These are phyloP conservation scores for Zygogramma bicolorata DNA, from an alignment of 2,888 invertebrate species.

Conservation along the genomic window DNA sequence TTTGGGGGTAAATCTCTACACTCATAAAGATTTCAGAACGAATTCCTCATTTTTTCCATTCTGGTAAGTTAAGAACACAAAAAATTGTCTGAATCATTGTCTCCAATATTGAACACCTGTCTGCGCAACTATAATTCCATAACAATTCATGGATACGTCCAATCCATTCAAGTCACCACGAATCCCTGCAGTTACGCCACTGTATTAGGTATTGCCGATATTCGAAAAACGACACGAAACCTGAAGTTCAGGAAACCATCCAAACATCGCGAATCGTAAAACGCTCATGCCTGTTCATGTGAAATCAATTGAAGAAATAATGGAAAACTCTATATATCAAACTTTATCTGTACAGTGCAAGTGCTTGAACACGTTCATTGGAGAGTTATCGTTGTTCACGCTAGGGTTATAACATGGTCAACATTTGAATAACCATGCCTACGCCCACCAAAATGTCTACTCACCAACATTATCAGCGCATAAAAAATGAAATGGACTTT, in stretches of 20 bases:
- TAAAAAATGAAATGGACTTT: slow-evolving; percentile 16
- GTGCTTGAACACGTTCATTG: slow-evolving; percentile 47
- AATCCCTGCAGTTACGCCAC: background rate
- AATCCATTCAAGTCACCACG: too few relatives aligned
- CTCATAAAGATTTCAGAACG: too few relatives aligned
- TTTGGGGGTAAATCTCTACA: too few relatives aligned
- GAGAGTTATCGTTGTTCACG: slow-evolving; percentile 49
- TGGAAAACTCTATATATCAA: slow-evolving; percentile 14
- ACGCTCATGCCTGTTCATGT: background rate
- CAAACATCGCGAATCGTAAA: background rate
- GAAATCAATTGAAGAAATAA: slow-evolving; percentile 4
- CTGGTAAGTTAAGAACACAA: too few relatives aligned
- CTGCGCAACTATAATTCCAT: too few relatives aligned
- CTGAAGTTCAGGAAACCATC: background rate
- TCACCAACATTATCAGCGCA: slow-evolving; percentile 31
- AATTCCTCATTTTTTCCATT: too few relatives aligned
- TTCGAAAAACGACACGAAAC: background rate
- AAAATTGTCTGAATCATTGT: too few relatives aligned
- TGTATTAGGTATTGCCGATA: background rate
- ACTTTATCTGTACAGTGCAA: slow-evolving; percentile 46
- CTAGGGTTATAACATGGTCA: slow-evolving; percentile 43
- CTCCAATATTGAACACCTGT: too few relatives aligned
- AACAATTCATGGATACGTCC: too few relatives aligned
- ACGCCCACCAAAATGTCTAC: slow-evolving; percentile 43
- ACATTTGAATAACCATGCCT: slow-evolving; percentile 40